phyloP scores from a whole-genome alignment of 2,888 invertebrate genomes.

The Dascillus cervinus region DNA sequence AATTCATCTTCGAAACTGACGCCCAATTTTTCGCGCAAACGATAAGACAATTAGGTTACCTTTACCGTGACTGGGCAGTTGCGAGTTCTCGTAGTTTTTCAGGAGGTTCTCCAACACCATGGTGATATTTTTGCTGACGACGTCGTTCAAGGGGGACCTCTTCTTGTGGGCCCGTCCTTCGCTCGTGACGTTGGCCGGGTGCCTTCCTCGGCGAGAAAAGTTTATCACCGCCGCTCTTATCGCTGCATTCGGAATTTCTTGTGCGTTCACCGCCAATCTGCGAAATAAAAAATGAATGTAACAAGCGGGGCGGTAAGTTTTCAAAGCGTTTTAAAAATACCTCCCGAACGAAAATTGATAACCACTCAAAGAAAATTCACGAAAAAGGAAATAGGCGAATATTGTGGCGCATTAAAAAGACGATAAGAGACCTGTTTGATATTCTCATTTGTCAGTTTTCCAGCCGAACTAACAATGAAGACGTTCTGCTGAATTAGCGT shows the following conservation, averaged over 20 bases:
- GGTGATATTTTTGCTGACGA: slow-evolving; percentile 77
- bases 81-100: slow-evolving; percentile 85
- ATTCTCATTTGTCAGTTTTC: slow-evolving; percentile 25
- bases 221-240: slow-evolving; percentile 25
- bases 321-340: no score
- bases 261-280: no score
- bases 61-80: slow-evolving; percentile 81
- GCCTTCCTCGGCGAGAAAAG: no score
- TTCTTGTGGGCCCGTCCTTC: slow-evolving; percentile 10
- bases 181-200: slow-evolving; percentile 7
- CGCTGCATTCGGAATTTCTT: slow-evolving; percentile 22
- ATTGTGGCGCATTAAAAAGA: no score
- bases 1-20: neutral
- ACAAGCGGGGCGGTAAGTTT: no score
- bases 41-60: slow-evolving; percentile 44
- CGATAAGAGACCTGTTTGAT: no score
- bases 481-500: slow-evolving; percentile 26
- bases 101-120: slow-evolving; percentile 77
- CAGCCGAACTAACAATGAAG: slow-evolving; percentile 25
- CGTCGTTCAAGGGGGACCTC: slow-evolving; percentile 55
- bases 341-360: no score
- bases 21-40: no score
- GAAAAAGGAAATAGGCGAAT: no score
- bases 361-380: no score
- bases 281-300: no score